Percentiles rank a stretch among this genome's conserved stretches.
Conservation (phyloP, 2,797 vertebrate genomes). For the Coranthus polyacanthus region DNA sequence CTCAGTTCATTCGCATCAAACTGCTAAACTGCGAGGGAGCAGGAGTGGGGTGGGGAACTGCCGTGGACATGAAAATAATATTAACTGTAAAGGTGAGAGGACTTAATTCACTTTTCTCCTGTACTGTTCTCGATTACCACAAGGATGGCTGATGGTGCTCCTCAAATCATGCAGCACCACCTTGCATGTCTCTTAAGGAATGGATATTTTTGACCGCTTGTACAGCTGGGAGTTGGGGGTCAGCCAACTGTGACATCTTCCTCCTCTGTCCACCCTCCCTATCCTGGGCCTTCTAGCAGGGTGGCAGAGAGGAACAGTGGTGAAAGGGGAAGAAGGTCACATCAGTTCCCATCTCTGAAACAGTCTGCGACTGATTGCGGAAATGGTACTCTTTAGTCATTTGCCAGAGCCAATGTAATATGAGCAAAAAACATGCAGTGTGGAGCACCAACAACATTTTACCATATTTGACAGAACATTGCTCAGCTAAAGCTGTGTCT, state of each 20-base stretch:
- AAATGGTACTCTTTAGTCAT: constrained; percentile 15
- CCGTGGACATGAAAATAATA: constrained; percentile 6
- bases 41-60: constrained; percentile 5
- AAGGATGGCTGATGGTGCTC: constrained; percentile 8
- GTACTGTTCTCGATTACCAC: background rate
- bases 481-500: constrained; percentile 8
- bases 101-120: constrained; percentile 17
- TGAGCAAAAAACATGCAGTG: background rate
- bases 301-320: constrained; percentile 41
- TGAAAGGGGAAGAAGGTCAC: constrained; percentile 52
- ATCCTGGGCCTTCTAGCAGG: constrained; percentile 39
- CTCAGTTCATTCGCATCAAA: constrained; percentile 37
- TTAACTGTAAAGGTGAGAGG: background rate
- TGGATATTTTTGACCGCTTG: constrained; percentile 58
- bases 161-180: constrained; percentile 30
- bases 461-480: background rate
- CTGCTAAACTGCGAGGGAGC: constrained; percentile 24
- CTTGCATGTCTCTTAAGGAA: constrained; percentile 35
- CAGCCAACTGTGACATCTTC: constrained; percentile 67
- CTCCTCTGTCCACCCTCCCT: constrained; percentile 50
- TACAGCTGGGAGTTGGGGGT: constrained; percentile 53
- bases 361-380: constrained; percentile 17
- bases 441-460: constrained; percentile 11
- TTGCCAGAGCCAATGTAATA: constrained; percentile 12
- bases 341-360: constrained; percentile 43